Percentiles rank a stretch among this genome's conserved stretches.
phyloP scores from a whole-genome alignment of 2,113 vertebrate genomes.

The Budorcas taxicolor region DNA sequence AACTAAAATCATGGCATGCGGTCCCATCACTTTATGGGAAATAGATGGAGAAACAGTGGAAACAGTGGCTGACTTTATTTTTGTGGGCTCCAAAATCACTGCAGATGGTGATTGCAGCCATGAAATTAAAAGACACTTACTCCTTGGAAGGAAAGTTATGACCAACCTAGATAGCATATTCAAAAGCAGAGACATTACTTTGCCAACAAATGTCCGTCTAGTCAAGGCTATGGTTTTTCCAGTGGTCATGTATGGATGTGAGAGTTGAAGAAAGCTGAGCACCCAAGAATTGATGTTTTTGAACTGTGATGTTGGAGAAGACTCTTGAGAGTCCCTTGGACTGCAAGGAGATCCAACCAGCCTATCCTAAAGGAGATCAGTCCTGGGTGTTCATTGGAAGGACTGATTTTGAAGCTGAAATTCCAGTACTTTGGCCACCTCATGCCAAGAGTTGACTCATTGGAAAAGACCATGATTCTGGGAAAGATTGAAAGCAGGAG shows the following conservation, averaged over 20 bases:
- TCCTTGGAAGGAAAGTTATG: not conserved
- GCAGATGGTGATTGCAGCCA: not conserved
- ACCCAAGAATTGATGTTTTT: fast-evolving
- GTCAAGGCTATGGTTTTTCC: not conserved
- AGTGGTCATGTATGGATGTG: not conserved
- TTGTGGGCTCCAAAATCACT: not conserved
- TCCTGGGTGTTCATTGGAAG: not conserved
- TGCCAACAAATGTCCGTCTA: fast-evolving
- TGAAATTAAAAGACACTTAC: not conserved
- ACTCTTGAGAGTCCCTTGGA: not conserved
- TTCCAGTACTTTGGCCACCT: not conserved
- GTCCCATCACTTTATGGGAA: not conserved
- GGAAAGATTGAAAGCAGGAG: not conserved
- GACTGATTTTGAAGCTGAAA: not conserved
- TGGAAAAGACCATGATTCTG: not conserved
- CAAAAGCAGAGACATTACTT: not conserved
- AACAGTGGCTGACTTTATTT: not conserved
- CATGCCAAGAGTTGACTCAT: not conserved
- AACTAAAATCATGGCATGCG: not conserved
- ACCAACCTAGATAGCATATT: not conserved
- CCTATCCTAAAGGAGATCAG: not conserved
- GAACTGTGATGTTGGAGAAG: not conserved
- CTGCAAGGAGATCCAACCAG: not conserved
- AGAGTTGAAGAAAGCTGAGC: not conserved
- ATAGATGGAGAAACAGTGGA: not conserved